Conservation (phyloP, 92 coral and sea anemone species). For the Zoanthus gigantus region DNA sequence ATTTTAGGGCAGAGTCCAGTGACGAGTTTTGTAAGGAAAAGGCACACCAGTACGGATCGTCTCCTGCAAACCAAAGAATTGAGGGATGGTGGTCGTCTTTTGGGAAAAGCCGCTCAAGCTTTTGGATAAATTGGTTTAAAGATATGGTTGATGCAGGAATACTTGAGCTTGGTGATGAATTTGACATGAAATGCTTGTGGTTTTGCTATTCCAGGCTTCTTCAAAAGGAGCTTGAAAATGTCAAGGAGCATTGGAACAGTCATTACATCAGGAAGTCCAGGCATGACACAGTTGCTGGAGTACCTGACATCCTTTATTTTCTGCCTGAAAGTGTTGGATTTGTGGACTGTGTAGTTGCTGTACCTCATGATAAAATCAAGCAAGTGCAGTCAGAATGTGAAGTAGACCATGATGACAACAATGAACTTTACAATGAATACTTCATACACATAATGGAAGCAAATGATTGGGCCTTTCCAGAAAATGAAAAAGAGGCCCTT, state of each 20-base stretch:
- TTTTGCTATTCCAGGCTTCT: slow-evolving; percentile 23
- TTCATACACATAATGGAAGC: slow-evolving; percentile 1
- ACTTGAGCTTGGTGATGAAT: slow-evolving; percentile 41
- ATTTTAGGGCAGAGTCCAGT: slow-evolving; percentile 23
- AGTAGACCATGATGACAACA: background rate
- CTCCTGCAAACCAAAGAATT: too few species aligned
- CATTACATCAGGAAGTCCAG: background rate
- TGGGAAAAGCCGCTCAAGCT: too few species aligned
- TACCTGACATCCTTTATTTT: slow-evolving; percentile 43
- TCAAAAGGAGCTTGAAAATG: slow-evolving; percentile 34
- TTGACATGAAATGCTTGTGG: slow-evolving; percentile 33
- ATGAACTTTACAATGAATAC: background rate
- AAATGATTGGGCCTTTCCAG: background rate
- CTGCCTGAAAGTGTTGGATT: slow-evolving; percentile 41
- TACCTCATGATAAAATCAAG: slow-evolving; percentile 28
- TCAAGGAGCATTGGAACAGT: slow-evolving; percentile 45
- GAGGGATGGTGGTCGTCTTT: too few species aligned
- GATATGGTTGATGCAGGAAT: background rate
- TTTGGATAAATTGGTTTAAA: too few species aligned
- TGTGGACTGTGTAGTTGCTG: slow-evolving; percentile 39
- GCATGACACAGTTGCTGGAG: slow-evolving; percentile 48
- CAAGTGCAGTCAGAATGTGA: background rate
- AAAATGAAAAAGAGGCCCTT: slow-evolving; percentile 1
- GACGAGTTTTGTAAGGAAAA: background rate
- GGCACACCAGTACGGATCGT: background rate